Conservation (phyloP, 2,888 invertebrate species). For the Sarcophaga subvicina region DNA sequence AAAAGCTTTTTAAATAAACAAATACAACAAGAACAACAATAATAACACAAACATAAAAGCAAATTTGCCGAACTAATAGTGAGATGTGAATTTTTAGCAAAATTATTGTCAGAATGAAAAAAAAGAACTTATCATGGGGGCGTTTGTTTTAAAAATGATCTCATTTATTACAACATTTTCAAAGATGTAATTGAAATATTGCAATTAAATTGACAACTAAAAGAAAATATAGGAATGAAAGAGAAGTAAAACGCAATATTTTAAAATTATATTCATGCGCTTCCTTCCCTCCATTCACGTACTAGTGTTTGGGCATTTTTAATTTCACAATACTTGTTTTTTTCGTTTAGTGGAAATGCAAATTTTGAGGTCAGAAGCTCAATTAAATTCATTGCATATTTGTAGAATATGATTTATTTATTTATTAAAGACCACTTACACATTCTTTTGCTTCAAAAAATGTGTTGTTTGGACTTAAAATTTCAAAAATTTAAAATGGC, state of each 20-base stretch:
- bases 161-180: constrained; percentile 60
- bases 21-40: constrained; percentile 2
- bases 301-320: neutral
- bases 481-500: no score
- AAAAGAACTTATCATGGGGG: constrained; percentile 30
- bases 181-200: constrained; percentile 59
- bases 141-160: constrained; percentile 57
- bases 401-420: neutral
- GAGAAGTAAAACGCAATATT: constrained; percentile 12
- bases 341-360: neutral
- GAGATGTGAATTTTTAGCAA: constrained; percentile 42
- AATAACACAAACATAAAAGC: constrained; percentile 5
- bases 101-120: neutral
- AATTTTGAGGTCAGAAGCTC: neutral
- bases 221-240: constrained; percentile 8
- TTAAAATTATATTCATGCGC: constrained; percentile 27
- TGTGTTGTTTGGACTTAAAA: no score
- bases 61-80: constrained; percentile 30
- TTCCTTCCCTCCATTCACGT: neutral
- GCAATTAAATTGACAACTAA: constrained; percentile 42
- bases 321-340: constrained; percentile 24
- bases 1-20: constrained; percentile 50
- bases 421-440: no score
- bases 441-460: no score
- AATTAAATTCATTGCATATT: neutral